A percentile compares a stretch with the other conserved stretches of the same genome.
Evolutionary conservation across 2,888 invertebrate species (phyloP).

Genomic region (Melinaea menophilus): DNA sequence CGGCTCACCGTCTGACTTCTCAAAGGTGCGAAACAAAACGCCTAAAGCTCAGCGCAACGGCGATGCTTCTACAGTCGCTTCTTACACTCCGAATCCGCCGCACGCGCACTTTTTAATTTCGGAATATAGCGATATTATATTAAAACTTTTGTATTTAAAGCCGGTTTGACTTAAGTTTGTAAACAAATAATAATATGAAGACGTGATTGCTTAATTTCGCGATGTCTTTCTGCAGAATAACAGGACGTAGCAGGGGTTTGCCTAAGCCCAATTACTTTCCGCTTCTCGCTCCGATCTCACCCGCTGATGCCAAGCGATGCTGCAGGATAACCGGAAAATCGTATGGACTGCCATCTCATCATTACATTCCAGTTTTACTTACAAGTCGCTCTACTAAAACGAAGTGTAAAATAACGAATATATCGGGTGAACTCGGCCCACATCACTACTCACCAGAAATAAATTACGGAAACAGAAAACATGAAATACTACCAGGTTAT

Average conservation of each 20-base stretch:
- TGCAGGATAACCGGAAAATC: conserved; percentile 89
- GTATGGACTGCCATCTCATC: conserved; percentile 84
- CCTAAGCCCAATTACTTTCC: conserved; percentile 91
- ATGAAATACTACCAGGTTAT: conserved; percentile 82
- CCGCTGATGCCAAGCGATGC: conserved; percentile 88
- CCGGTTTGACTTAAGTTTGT: conserved; percentile 37
- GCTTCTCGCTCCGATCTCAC: conserved; percentile 86
- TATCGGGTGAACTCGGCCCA: conserved; percentile 78
- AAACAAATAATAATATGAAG: conserved; percentile 71
- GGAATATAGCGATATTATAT: conserved; percentile 40
- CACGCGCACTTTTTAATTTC: conserved; percentile 53
- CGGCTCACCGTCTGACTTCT: conserved; percentile 68
- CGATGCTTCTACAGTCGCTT: conserved; percentile 56
- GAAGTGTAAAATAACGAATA: conserved; percentile 82
- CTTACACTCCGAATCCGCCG: conserved; percentile 53
- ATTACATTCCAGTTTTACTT: conserved; percentile 87
- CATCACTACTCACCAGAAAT: conserved; percentile 80
- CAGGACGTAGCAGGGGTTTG: conserved; percentile 86
- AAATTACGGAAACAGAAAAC: conserved; percentile 82
- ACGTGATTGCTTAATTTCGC: conserved; percentile 45
- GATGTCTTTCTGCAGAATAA: conserved; percentile 89
- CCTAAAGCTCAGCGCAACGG: conserved; percentile 46
- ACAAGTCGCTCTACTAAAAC: conserved; percentile 67
- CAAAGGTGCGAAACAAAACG: conserved; percentile 66
- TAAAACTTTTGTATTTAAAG: conserved; percentile 42